Percentiles rank a stretch among this genome's conserved stretches.
These are phyloP conservation scores for Microctenopoma lineatum DNA, from an alignment of 2,797 vertebrate species.

Conservation along the genomic window DNA sequence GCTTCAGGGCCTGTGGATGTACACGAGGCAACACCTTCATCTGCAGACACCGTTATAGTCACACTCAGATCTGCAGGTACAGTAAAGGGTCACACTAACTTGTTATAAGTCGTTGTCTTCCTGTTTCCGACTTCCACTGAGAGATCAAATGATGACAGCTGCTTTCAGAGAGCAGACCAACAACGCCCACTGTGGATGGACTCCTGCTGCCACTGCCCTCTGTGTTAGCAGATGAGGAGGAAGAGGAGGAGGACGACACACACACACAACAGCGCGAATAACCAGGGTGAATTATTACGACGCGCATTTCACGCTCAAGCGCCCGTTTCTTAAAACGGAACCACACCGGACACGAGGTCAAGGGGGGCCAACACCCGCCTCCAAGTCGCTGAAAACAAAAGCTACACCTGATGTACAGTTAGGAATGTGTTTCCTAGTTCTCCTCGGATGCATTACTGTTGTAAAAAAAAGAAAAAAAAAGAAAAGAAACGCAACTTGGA, in stretches of 20 bases:
- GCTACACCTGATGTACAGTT: rapidly evolving
- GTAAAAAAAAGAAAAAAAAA: not conserved
- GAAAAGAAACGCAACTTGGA: not conserved
- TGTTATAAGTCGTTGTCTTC: too few relatives aligned
- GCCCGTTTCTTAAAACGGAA: not conserved
- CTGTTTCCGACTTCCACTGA: too few relatives aligned
- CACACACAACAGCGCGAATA: not conserved
- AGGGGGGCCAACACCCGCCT: not conserved
- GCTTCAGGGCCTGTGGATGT: too few relatives aligned
- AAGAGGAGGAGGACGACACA: not conserved
- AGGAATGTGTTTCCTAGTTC: not conserved
- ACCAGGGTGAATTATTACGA: not conserved
- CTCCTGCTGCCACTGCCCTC: not conserved
- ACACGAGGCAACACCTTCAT: too few relatives aligned
- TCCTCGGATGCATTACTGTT: rapidly evolving
- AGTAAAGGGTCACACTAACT: too few relatives aligned
- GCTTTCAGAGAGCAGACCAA: slow-evolving; percentile 11
- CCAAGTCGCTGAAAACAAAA: not conserved
- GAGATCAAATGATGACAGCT: not conserved
- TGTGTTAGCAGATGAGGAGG: slow-evolving; percentile 34
- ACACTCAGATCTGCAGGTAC: too few relatives aligned
- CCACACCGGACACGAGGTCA: slow-evolving; percentile 10
- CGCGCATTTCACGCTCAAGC: not conserved
- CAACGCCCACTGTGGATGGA: not conserved
- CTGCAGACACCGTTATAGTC: too few relatives aligned